Base-by-base conservation (phyloP, 2,113 vertebrate genomes). In the Conger conger region DNA sequence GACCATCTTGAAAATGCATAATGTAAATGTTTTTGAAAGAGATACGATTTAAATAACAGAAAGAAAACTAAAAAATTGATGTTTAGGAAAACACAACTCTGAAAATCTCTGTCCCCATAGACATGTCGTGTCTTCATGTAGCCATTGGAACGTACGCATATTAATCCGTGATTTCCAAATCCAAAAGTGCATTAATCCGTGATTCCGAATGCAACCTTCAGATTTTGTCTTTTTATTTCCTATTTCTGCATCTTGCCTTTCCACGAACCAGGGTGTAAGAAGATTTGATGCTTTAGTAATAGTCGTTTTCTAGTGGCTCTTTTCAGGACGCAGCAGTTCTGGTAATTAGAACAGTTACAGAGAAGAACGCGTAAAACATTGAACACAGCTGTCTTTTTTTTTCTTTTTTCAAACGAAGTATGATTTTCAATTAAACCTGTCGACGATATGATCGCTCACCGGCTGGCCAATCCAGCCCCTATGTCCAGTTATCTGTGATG, bases 401-500 rank as follows among this genome's bases (percentile, higher is more conserved):
- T 83, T 42, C 37, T 79, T 27, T 79, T 27, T 45, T 83, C 76
- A 42, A 30, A 76, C 50, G 33, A 78, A 53, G 16, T 54, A 33
- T 81, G 45, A 33, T 82, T 79, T 54, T 77, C 36, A 23, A 40
- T 68, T 54, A 23, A n/a, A 78, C 23, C 35, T 77, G 68, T 15
- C 54, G 23, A 33, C n/a, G 76, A 77, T 86, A 82, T 38, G 38
- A 78, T 79, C 36, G 45, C 73, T 60, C 36, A 78, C 54, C 81
- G 36, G 38, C 30, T 78, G 81, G 15, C 73, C 81, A 82, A 45
- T 45, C 45, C 30, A 86, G 80, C 35, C 63, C 36, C 45, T 50
- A 23, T 20, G 85, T 82, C 68, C 80, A 76, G 38, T 79, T 86
- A 80, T 57, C 81, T 40, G 18, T 37, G 79, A 15, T 57, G 50